Base-by-base conservation (phyloP, 64 coral and sea anemone genomes). In the Exaiptasia diaphana region DNA sequence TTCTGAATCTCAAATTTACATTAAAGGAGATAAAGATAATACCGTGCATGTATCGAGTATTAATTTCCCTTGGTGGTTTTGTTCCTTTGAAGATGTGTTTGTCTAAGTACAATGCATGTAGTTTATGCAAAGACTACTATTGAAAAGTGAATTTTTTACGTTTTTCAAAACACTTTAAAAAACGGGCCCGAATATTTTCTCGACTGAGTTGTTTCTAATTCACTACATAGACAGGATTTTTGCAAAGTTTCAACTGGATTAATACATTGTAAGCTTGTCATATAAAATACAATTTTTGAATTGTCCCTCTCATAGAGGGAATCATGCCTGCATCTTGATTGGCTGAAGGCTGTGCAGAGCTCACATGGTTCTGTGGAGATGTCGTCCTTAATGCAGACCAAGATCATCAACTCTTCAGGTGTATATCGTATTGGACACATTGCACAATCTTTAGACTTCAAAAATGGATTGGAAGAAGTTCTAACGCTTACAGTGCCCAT, bases 321-420 rank as follows among this genome's bases (percentile, higher is more conserved):
- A 29, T 88, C 90, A 8, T 44, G 68, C 23, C 38, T 60, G 1
- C 90, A 88, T 21, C 28, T 93, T 13, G 90, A 93, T 28, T 97
- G 93, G 93, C 74, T 97, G 5, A 97, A 88, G 33, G 73, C 50
- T 0, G 88, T 97, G 10, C 73, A 97, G 48, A 60, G 84, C 32
- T 97, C 93, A 0, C 93, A 91, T 58, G 93, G 93, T n/a, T 91
- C 88, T 0, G 93, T 97, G 14, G 93, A 77, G 18, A 78, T 91
- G 70, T 73, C 93, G 0, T 86, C 90, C 0, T 17, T 93, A 20
- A 61, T 82, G 29, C 83, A 82, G 54, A 69, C 83, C 21, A 75
- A 93, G 32, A 71, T 58, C 2, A 93, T 93, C 68, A 93, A 93
- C 50, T 67, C 55, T 1, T 48, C 35, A 5, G 90, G 90, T 65